A percentile compares a stretch with the other conserved stretches of the same genome.
These are phyloP conservation scores for Speoplatyrhinus poulsoni DNA, from an alignment of 2,113 vertebrate species.

Conservation along the genomic window DNA sequence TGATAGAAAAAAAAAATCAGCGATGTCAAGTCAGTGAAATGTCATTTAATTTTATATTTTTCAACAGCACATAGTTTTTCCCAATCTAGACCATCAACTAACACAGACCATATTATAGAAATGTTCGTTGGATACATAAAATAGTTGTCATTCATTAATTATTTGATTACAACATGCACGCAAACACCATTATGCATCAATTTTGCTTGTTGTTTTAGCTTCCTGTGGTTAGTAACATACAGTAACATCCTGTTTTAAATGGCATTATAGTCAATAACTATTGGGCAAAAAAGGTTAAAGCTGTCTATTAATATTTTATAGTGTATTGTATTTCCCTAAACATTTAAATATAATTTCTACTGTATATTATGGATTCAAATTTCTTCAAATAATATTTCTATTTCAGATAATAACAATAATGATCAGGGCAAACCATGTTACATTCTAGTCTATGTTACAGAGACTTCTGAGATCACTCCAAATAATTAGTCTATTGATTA, in stretches of 20 bases:
- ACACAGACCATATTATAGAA: constrained; percentile 15
- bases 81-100: not conserved
- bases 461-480: not conserved
- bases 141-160: no score
- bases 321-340: not conserved
- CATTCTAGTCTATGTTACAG: not conserved
- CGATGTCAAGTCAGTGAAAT: not conserved
- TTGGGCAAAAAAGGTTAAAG: not conserved
- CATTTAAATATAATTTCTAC: not conserved
- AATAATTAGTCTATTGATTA: constrained; percentile 1
- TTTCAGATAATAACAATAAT: not conserved
- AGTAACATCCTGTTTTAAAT: not conserved
- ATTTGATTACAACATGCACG: constrained; percentile 1
- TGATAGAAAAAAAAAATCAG: not conserved
- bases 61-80: not conserved
- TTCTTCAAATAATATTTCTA: not conserved
- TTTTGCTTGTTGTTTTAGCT: constrained; percentile 2
- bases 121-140: not conserved
- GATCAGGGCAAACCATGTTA: not conserved
- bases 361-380: not conserved
- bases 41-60: not conserved
- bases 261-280: not conserved
- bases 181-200: not conserved
- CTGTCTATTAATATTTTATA: not conserved
- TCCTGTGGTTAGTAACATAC: constrained; percentile 27